Percentiles rank a stretch among this genome's conserved stretches.
Evolutionary conservation across 2,888 invertebrate species (phyloP).

Genomic region (Hipparchia semele): DNA sequence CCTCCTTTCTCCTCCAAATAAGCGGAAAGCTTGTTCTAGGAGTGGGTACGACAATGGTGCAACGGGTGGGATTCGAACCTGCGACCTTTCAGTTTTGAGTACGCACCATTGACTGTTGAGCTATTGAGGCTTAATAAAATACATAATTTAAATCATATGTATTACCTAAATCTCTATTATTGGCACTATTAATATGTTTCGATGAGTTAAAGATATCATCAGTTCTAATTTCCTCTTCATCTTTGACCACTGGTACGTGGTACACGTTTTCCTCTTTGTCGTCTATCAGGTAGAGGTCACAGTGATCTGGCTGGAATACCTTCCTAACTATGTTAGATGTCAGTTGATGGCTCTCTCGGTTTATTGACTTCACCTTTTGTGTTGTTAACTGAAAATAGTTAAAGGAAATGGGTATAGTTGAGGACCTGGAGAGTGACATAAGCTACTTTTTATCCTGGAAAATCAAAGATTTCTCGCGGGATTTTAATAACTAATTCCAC

Average conservation of each 20-base stretch:
- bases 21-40: too few relatives aligned
- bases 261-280: conserved; percentile 3
- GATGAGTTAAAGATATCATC: not conserved
- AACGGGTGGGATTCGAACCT: too few relatives aligned
- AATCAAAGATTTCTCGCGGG: too few relatives aligned
- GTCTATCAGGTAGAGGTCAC: not conserved
- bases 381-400: conserved; percentile 9
- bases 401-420: not conserved
- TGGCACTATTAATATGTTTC: conserved; percentile 1
- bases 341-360: not conserved
- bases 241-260: conserved; percentile 2
- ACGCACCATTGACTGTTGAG: too few relatives aligned
- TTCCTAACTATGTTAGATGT: not conserved
- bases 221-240: not conserved
- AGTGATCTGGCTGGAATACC: conserved; percentile 6
- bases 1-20: too few relatives aligned
- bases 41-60: too few relatives aligned
- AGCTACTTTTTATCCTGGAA: too few relatives aligned
- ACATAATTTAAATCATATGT: not conserved
- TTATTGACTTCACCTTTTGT: conserved; percentile 1
- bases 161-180: conserved; percentile 6
- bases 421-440: too few relatives aligned
- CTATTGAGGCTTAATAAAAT: not conserved
- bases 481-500: too few relatives aligned
- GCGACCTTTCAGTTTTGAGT: too few relatives aligned